These are phyloP conservation scores for Pachymerium ferrugineum DNA, from an alignment of 2,888 invertebrate genomes.

Conservation along the genomic window DNA sequence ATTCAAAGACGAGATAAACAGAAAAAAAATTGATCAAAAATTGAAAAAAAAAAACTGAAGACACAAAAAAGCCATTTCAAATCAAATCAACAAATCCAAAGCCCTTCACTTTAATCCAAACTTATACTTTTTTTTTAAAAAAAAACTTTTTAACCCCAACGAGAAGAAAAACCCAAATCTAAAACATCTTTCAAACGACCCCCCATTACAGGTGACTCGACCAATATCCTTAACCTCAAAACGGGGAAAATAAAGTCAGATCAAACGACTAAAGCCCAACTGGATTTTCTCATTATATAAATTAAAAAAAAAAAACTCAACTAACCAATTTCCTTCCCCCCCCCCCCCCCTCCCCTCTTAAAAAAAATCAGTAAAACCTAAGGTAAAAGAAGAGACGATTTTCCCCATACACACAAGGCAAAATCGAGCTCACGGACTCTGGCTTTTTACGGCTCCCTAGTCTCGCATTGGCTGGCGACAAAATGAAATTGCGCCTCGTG, in stretches of 20 bases:
- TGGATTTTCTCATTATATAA: conserved; percentile 4
- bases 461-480: conserved; percentile 13
- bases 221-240: neutral
- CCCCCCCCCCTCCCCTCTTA: too few species aligned
- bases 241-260: conserved; percentile 3
- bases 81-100: too few species aligned
- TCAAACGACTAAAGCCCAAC: neutral
- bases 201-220: too few species aligned
- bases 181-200: too few species aligned
- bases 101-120: too few species aligned
- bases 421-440: neutral
- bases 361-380: neutral
- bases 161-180: neutral
- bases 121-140: too few species aligned
- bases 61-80: too few species aligned
- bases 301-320: too few species aligned
- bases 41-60: too few species aligned
- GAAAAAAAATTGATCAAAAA: too few species aligned
- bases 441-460: neutral
- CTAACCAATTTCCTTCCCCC: neutral
- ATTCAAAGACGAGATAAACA: too few species aligned
- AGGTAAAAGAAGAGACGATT: neutral
- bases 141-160: too few species aligned
- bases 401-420: neutral
- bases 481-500: conserved; percentile 13